Base-by-base conservation (phyloP, 2,113 vertebrate species). In the Panthera tigris region DNA sequence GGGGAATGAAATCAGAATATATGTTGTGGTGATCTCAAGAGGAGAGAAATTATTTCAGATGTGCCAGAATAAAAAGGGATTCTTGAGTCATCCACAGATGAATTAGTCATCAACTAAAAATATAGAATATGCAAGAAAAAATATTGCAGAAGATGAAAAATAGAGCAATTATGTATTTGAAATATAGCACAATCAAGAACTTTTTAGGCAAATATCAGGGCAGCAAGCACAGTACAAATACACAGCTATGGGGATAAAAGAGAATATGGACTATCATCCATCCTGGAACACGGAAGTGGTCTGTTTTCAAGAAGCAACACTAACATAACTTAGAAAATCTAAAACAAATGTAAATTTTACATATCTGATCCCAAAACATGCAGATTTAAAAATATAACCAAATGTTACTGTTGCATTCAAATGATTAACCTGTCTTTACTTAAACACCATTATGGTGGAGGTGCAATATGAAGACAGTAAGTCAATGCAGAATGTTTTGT, bases 101-200 rank as follows among this genome's bases (percentile, higher is more conserved):
- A 98, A 97, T 99, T 98, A 99, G 96, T 99, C 99, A 99, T 98
- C 98, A 98, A 98, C 98, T 98, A 98, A 99, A 99, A 98, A 98
- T 98, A 98, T 36, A 83, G 95, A 98, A 84, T 94, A 98, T 93
- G 94, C 57, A 97, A 98, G 87, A 76, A 95, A 98, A 98, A 97
- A 68, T 96, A 93, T 89, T 97, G 80, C 29, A 97, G 71, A 93
- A 85, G 82, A 94, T 93, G 81, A 84, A 98, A 95, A 98, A 96
- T 97, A 92, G 95, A 98, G 88, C 97, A 97, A 95, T 85, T 97
- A 92, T 88, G 92, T 93, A 96, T 95, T 97, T 92, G 94, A 98
- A 97, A 89, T 85, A 90, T 52, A 89, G 29, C 50, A 39, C 48
- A 94, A 94, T 96, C 92, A 97, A 89, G 82, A 85, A 83, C 68